Base-by-base conservation (phyloP, 1,140 invertebrate genomes). In the Heliothis subflexa region DNA sequence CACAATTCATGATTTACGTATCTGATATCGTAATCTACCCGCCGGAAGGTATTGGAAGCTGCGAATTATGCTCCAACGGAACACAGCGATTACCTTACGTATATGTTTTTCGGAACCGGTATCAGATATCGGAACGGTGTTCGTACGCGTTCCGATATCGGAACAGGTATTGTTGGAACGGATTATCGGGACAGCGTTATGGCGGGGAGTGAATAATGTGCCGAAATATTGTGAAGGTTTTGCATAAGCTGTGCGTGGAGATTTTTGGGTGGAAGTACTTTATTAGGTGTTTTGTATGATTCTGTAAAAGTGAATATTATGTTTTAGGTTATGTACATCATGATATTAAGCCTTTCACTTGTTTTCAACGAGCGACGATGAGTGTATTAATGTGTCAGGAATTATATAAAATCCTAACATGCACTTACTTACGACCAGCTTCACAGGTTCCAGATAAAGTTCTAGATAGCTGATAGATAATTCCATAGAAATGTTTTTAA, bases 1-100 rank as follows among this genome's bases (percentile, higher is more conserved):
- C 77, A 78, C 54, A 71, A 72, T 61, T 78, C 77, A 78, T 78
- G 77, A 78, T 78, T 78, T 78, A 78, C 77, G 57, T 9, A 40
- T 40, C 57, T 52, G 77, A 78, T 78, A 78, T 72, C 68, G 66
- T 62, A 78, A 78, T 78, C 77, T 71, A 13, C 10, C 45, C 40
- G 55, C 57, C 76, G 77, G 77, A 78, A 78, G 76, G 33, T 14
- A 28, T 50, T 45, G 77, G 68, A 78, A 72, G 68, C 66, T 62
- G 55, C 77, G 77, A 78, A 78, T 78, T 78, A 78, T 78, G 77
- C 18, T 52, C 45, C 7, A 28, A 40, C 77, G 66, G 7, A 16
- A 28, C 16, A 9, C 13, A 64, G 5, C 25, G 62, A 70, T 78
- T 57, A 57, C 62, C 64, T 40, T 40, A 40, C 33, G 52, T 62